These are phyloP conservation scores for Melipona quadrifasciata DNA, from an alignment of 1,140 invertebrate species.

Conservation along the genomic window DNA sequence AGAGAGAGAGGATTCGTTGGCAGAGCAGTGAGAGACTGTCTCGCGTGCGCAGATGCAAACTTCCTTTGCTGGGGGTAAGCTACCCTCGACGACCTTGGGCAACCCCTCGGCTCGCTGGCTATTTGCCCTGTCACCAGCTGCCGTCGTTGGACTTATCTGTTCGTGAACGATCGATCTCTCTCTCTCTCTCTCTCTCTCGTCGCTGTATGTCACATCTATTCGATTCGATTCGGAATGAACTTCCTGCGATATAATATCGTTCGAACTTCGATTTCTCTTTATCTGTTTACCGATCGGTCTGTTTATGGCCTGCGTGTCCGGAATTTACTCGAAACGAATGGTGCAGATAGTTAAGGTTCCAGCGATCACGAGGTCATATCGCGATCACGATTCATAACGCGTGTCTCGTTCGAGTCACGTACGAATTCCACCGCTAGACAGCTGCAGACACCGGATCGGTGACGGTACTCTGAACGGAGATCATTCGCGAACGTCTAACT, in stretches of 20 bases:
- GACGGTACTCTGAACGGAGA: background rate
- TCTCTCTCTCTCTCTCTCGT: background rate
- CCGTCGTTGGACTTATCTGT: constrained; percentile 58
- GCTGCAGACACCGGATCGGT: background rate
- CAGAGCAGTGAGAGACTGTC: constrained; percentile 8
- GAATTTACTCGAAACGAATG: background rate
- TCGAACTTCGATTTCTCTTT: background rate
- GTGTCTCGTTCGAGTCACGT: constrained; percentile 7
- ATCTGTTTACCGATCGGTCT: background rate
- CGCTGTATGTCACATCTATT: background rate
- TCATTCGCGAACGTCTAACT: constrained; percentile 29
- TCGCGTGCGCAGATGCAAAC: constrained; percentile 63
- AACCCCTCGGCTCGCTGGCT: constrained; percentile 57
- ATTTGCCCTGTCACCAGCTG: constrained; percentile 61
- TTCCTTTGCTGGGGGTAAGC: constrained; percentile 66
- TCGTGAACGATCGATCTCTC: constrained; percentile 58
- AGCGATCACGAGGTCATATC: constrained; percentile 16
- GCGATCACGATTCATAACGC: constrained; percentile 21
- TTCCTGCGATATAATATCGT: background rate
- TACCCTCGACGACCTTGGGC: constrained; percentile 70
- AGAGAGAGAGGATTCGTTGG: constrained; percentile 7
- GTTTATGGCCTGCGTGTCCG: background rate
- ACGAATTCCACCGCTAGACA: constrained; percentile 24
- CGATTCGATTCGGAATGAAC: background rate
- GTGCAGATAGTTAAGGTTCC: background rate